Base-by-base conservation (phyloP, 2,113 vertebrate species). In the Coregonus clupeaformis region DNA sequence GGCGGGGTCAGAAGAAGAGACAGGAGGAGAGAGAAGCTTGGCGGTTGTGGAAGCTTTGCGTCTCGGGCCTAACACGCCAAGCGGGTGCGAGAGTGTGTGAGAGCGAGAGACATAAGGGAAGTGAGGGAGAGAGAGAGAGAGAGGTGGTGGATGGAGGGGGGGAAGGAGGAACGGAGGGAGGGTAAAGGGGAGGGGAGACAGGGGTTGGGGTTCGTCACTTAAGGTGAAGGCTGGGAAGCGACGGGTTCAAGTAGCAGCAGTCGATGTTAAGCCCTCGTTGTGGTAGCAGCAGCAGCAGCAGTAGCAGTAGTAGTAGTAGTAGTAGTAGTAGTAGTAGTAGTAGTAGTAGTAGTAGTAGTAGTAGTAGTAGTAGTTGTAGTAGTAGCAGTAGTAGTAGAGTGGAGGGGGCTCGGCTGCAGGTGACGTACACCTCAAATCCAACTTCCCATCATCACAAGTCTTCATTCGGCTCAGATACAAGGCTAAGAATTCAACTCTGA, bases 151-250 rank as follows among this genome's bases (percentile, higher is more conserved):
- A 42, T 2, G 36, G 36, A 42, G 36, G 36, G 7, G 1, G 36
- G 36, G 36, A 42, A 2, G 36, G 36, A 42, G 36, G 9, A 0
- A 42, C 9, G 36, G 9, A 72, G 77, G 81, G 80, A 11, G 84
- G 79, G 75, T 72, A 79, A 76, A 81, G 78, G 83, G 68, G 89
- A 77, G 84, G 80, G 84, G 86, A 86, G 91, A 80, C 91, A 82
- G 88, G 88, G 80, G 81, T 86, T 88, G 85, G 71, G 84, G 85
- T 82, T 91, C 66, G 88, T 94, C 92, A 94, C 89, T 92, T 87
- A 80, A 92, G 85, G 86, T 77, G 74, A 90, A 90, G 89, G 91
- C 85, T 91, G 86, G 84, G 86, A 91, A 88, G 88, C 86, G 85
- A 82, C 77, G 82, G 84, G 83, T 90, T 89, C 85, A 88, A 87